These are phyloP conservation scores for Pipa parva DNA, from an alignment of 2,113 vertebrate genomes.

Conservation along the genomic window DNA sequence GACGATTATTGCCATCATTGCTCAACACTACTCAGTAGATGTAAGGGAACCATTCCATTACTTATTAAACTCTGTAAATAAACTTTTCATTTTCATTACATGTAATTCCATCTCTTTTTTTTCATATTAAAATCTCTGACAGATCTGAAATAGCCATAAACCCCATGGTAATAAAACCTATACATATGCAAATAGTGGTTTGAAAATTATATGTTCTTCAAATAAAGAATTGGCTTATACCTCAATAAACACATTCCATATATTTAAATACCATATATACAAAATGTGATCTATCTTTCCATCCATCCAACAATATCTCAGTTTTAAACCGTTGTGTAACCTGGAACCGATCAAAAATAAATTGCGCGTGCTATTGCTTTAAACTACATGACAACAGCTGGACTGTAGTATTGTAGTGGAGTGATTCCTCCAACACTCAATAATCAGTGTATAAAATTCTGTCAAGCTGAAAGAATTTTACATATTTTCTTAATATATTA, in stretches of 20 bases:
- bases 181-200: not conserved
- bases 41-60: too few relatives aligned
- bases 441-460: conserved; percentile 26
- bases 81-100: too few relatives aligned
- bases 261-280: not conserved
- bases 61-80: too few relatives aligned
- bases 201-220: not conserved
- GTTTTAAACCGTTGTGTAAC: not conserved
- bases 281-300: not conserved
- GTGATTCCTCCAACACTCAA: conserved; percentile 14
- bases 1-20: too few relatives aligned
- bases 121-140: too few relatives aligned
- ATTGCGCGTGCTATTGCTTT: not conserved
- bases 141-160: too few relatives aligned
- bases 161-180: too few relatives aligned
- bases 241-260: not conserved
- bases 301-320: not conserved
- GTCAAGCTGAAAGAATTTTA: conserved; percentile 16
- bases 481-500: conserved; percentile 19
- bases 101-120: too few relatives aligned
- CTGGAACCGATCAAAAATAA: conserved; percentile 20
- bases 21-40: too few relatives aligned
- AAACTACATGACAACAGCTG: not conserved
- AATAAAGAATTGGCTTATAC: not conserved
- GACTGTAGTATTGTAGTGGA: not conserved